Conservation (phyloP, 2,797 vertebrate genomes). For the Masticophis lateralis region DNA sequence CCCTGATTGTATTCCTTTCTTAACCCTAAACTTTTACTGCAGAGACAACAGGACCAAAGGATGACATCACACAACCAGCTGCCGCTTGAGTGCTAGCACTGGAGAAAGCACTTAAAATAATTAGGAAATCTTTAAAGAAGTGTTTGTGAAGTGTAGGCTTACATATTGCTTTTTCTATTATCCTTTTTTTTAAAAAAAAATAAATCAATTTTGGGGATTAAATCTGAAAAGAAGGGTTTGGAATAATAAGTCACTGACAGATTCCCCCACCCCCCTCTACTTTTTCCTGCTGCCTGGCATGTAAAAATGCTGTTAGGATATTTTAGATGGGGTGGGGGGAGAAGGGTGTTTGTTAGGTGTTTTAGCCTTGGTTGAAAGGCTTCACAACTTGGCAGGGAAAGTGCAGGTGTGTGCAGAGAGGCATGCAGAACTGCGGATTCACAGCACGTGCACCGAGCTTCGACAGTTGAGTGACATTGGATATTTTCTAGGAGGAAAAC, state of each 20-base stretch:
- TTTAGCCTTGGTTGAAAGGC: not conserved
- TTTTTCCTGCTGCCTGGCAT: constrained; percentile 78
- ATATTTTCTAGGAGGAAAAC: not conserved
- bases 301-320: not conserved
- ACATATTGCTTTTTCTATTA: constrained; percentile 79
- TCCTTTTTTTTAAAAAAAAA: constrained; percentile 41
- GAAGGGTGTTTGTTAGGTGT: not conserved
- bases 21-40: constrained; percentile 84
- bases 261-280: constrained; percentile 60
- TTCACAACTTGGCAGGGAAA: not conserved
- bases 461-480: not conserved
- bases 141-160: constrained; percentile 93
- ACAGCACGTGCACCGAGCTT: not conserved
- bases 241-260: constrained; percentile 90
- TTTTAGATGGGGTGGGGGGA: not conserved
- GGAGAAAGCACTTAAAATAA: constrained; percentile 98
- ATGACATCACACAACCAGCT: constrained; percentile 88
- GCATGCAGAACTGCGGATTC: not conserved
- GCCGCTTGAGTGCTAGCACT: constrained; percentile 91
- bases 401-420: not conserved
- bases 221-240: constrained; percentile 92
- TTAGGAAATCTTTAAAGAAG: constrained; percentile 99
- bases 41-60: constrained; percentile 76
- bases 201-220: constrained; percentile 78
- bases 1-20: constrained; percentile 57